A percentile compares a stretch with the other conserved stretches of the same genome.
Conservation (phyloP, 2,888 invertebrate species). For the Choristoneura rosaceana region DNA sequence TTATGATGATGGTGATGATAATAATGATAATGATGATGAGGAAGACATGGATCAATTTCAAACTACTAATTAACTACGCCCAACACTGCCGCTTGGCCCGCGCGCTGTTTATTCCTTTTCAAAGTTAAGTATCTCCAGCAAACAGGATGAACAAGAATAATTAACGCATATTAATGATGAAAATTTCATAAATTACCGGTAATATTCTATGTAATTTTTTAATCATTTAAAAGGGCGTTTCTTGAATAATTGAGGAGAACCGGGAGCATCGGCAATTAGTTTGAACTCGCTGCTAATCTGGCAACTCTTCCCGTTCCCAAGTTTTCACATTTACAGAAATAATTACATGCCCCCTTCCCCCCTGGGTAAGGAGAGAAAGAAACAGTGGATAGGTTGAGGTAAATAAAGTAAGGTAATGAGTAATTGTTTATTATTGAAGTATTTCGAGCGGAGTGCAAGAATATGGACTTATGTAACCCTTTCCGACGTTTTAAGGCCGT, state of each 20-base stretch:
- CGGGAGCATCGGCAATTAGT: slow-evolving; percentile 59
- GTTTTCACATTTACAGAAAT: slow-evolving; percentile 81
- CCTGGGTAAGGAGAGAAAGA: slow-evolving; percentile 43
- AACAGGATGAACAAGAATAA: neutral
- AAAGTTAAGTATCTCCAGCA: neutral
- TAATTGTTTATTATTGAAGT: neutral
- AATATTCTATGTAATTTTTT: slow-evolving; percentile 11
- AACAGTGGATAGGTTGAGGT: slow-evolving; percentile 21
- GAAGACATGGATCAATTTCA: too few relatives aligned
- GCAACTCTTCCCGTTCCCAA: slow-evolving; percentile 66
- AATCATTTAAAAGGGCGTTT: slow-evolving; percentile 11
- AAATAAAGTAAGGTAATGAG: neutral
- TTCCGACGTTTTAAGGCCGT: too few relatives aligned
- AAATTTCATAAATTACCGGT: neutral
- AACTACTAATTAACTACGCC: too few relatives aligned
- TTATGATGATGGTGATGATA: too few relatives aligned
- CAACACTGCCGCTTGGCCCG: too few relatives aligned
- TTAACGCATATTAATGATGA: neutral
- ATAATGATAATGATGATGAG: too few relatives aligned
- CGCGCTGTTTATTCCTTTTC: neutral
- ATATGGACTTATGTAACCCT: too few relatives aligned
- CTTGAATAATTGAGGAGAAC: slow-evolving; percentile 23
- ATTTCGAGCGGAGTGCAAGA: too few relatives aligned
- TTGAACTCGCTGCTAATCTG: slow-evolving; percentile 69
- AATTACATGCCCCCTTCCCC: slow-evolving; percentile 67